Evolutionary conservation across 2,797 vertebrate genomes (phyloP), one percentile per base, ranked within the genome.

Genomic region (Halcyon chelicuti): DNA sequence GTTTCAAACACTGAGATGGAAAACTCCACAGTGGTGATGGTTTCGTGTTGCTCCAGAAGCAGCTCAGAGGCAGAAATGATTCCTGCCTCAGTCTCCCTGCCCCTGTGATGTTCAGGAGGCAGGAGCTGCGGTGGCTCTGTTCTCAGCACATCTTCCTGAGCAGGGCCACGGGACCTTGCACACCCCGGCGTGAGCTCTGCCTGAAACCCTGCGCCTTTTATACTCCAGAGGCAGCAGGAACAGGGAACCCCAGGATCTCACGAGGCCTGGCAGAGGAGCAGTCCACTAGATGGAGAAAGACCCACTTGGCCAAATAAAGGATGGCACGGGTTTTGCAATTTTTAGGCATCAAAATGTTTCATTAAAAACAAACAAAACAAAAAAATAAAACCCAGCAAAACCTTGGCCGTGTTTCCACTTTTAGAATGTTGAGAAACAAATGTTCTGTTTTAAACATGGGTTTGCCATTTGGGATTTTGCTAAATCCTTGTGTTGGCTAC

Each of bases 121-220:
- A 63, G 28, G 33, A 71, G 39, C 33, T 47, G 68, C 68, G 58
- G 61, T n/a, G 49, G 51, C 55, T 58, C 35, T 40, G 5, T 6
- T 51, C 61, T 37, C 26, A 33, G 60, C 61, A 35, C 29, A n/a
- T 9, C 35, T 16, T n/a, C 44, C 44, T 5, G 49, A 9, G 49
- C 49, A 51, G 49, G 26, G 49, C 49, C 49, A 28, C 49, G 8
- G 49, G 14, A 51, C 49, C 26, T 5, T 51, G 39, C 33, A n/a
- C 35, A 9, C 14, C 8, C 9, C 22, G 0, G 0, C 25, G 26
- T 8, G 40, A 66, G 35, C 40, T 37, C 63, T 49, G 60, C 40
- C 47, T 4, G 39, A 47, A 42, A 70, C 46, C 5, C 37, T 5
- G 19, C 16, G 22, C 26, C 39, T n/a, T 29, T 54, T 1, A 14